These are phyloP conservation scores for Fragum whitleyi DNA, from an alignment of 2,888 invertebrate genomes.

Conservation along the genomic window DNA sequence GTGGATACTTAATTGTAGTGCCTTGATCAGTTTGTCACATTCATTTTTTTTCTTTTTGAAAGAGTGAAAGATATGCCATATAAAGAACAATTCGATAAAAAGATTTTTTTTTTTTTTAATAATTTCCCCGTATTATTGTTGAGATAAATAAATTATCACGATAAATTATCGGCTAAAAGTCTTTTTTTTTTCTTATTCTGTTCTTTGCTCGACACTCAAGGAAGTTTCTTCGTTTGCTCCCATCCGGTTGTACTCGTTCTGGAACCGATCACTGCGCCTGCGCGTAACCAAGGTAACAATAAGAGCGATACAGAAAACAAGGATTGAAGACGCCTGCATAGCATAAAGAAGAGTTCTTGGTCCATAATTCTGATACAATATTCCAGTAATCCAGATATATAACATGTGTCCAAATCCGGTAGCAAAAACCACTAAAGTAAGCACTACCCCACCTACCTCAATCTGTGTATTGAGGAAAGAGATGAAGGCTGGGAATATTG, in stretches of 20 bases:
- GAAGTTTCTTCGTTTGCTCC: slow-evolving; percentile 15
- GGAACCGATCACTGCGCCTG: slow-evolving; percentile 15
- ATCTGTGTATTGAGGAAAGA: slow-evolving; percentile 65
- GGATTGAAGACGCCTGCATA: slow-evolving; percentile 50
- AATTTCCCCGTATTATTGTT: no score
- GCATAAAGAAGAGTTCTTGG: slow-evolving; percentile 59
- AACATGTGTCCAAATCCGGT: slow-evolving; percentile 58
- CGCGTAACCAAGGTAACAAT: slow-evolving; percentile 36
- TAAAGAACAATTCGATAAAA: no score
- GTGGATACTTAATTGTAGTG: no score
- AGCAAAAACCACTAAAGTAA: slow-evolving; percentile 59
- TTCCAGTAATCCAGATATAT: slow-evolving; percentile 59
- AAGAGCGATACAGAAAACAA: slow-evolving; percentile 40
- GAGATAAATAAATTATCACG: no score
- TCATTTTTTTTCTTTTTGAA: no score
- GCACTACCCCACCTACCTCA: slow-evolving; percentile 59
- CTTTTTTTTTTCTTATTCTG: no score
- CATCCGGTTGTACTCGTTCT: slow-evolving; percentile 13
- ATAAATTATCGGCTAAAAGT: no score
- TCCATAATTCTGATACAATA: slow-evolving; percentile 54
- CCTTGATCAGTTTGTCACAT: no score
- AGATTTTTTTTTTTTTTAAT: no score
- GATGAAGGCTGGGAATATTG: slow-evolving; percentile 63
- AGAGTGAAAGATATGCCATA: no score
- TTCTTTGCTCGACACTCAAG: background rate